These are phyloP conservation scores for Ameiurus melas DNA, from an alignment of 2,113 vertebrate species.

Conservation along the genomic window DNA sequence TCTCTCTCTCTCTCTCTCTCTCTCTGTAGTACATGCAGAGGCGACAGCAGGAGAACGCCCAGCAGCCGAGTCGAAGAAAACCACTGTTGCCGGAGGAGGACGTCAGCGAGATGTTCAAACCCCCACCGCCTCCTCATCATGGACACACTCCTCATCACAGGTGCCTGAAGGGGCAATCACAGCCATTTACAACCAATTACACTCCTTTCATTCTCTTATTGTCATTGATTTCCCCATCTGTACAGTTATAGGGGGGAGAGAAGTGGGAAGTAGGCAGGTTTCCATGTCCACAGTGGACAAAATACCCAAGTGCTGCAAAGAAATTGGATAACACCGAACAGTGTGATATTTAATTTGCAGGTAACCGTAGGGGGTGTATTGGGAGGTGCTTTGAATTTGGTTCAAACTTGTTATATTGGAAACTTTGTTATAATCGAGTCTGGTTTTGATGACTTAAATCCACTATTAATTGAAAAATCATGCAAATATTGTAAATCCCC, in stretches of 20 bases:
- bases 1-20: slow-evolving; percentile 12
- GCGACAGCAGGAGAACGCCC: slow-evolving; percentile 89
- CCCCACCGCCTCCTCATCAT: slow-evolving; percentile 83
- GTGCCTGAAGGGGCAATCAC: slow-evolving; percentile 63
- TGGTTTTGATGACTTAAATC: neutral
- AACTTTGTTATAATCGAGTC: neutral
- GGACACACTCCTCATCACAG: slow-evolving; percentile 95
- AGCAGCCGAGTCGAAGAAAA: slow-evolving; percentile 89
- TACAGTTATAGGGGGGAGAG: neutral
- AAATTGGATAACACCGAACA: neutral
- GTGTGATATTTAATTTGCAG: neutral
- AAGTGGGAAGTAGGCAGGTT: neutral
- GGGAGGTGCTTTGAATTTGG: neutral
- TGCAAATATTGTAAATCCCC: neutral
- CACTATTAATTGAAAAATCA: neutral
- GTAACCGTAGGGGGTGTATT: neutral
- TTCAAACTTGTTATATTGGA: neutral
- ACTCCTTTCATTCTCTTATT: slow-evolving; percentile 44
- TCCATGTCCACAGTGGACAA: neutral
- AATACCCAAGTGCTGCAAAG: neutral
- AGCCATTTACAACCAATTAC: slow-evolving; percentile 31
- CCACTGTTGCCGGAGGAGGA: slow-evolving; percentile 89
- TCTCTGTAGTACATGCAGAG: slow-evolving; percentile 86
- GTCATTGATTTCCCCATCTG: slow-evolving; percentile 14
- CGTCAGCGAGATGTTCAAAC: slow-evolving; percentile 92